Evolutionary conservation across 2,797 vertebrate genomes (phyloP).

Genomic region (Staurois parvus): DNA sequence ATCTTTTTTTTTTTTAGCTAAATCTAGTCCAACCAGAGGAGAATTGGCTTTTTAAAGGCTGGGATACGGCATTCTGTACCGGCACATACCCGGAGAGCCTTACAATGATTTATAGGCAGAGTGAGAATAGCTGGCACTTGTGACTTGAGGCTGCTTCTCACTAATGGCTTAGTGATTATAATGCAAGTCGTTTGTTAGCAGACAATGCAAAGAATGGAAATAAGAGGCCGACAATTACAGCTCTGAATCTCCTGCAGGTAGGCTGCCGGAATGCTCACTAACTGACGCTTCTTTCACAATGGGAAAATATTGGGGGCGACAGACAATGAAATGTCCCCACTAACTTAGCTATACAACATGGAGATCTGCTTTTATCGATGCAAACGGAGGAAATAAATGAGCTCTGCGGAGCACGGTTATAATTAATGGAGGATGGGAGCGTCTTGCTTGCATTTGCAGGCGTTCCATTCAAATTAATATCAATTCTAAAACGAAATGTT

Average conservation of each 20-base stretch:
- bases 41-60: conserved; percentile 47
- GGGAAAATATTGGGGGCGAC: conserved; percentile 29
- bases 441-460: background rate
- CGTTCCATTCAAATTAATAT: background rate
- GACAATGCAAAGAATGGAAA: conserved; percentile 57
- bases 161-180: conserved; percentile 66
- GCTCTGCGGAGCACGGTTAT: background rate
- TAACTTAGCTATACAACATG: conserved; percentile 4
- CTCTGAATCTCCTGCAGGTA: conserved; percentile 25
- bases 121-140: conserved; percentile 50
- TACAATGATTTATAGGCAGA: conserved; percentile 65
- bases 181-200: conserved; percentile 55
- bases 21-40: conserved; percentile 39
- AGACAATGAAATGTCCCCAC: conserved; percentile 21
- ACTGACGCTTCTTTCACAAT: conserved; percentile 48
- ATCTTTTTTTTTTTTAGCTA: conserved; percentile 48
- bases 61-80: conserved; percentile 59
- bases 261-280: background rate
- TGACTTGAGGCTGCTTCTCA: conserved; percentile 64
- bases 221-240: conserved; percentile 42
- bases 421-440: conserved; percentile 10
- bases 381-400: background rate
- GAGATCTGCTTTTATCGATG: conserved; percentile 4
- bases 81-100: conserved; percentile 63
- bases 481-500: background rate